phyloP scores from a whole-genome alignment of 2,113 vertebrate species.

The Sinocyclocheilus grahami region DNA sequence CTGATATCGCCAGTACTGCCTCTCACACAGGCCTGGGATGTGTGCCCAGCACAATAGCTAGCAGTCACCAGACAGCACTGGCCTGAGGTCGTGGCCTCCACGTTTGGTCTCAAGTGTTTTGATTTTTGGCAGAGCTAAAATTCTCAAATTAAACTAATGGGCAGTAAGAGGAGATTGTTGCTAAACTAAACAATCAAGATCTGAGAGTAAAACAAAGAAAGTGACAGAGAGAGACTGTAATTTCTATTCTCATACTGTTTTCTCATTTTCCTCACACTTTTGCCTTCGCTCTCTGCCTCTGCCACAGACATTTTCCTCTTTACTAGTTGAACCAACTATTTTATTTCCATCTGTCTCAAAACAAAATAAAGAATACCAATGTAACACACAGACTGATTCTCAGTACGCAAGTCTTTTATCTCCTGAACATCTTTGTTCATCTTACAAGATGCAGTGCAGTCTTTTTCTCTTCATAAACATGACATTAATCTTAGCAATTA shows the following conservation, averaged over 20 bases:
- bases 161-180: not conserved
- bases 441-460: not conserved
- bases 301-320: not conserved
- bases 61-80: not conserved
- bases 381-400: not conserved
- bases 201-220: not conserved
- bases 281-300: not conserved
- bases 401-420: slow-evolving; percentile 14
- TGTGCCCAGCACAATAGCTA: slow-evolving; percentile 4
- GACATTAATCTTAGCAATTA: slow-evolving; percentile 48
- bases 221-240: slow-evolving; percentile 29
- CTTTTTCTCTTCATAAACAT: slow-evolving; percentile 31
- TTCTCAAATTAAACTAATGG: not conserved
- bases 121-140: not conserved
- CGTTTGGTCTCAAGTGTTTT: not conserved
- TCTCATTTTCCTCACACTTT: not conserved
- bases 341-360: not conserved
- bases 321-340: not conserved
- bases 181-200: slow-evolving; percentile 7
- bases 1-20: not conserved
- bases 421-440: not conserved
- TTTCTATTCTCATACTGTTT: not conserved
- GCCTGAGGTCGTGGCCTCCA: not conserved
- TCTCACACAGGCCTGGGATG: slow-evolving; percentile 34
- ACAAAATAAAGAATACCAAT: not conserved